Base-by-base conservation (phyloP, 2,797 vertebrate species). In the Xenentodon cancila region DNA sequence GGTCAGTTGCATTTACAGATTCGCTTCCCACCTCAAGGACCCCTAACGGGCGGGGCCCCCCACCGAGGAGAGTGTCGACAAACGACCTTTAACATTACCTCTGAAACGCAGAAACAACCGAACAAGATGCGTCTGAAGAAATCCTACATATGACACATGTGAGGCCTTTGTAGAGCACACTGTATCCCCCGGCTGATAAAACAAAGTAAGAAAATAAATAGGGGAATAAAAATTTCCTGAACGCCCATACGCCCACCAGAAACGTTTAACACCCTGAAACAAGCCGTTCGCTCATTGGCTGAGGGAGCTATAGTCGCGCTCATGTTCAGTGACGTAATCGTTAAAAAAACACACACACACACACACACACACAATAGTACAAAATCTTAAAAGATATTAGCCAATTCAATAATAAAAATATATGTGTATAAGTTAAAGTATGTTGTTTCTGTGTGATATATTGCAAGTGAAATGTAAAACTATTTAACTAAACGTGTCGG, bases 21-120 rank as follows among this genome's bases (percentile, higher is more conserved):
- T 68, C 78, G 65, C 65, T 81, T 55, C 64, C 88, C 89, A 88
- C 88, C 90, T 87, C 25, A 75, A 70, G 91, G 91, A 92, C 90
- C 91, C 91, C 90, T 75, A 71, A 69, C 70, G 62, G 73, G 42
- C 79, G 73, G 48, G 87, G 69, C 84, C 91, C 92, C 91, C 90
- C 80, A 88, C 70, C 72, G 79, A 87, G 93, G 92, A 93, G 91
- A 91, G 71, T 73, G 79, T 79, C 86, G 94, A 94, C 94, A 90
- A 88, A 93, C 94, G 93, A 94, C 93, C 70, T 71, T 15, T 9
- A 19, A 56, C 46, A 79, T 74, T 47, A 53, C 61, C 56, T 46
- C n/a, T 18, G 27, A 71, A 74, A 54, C 32, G 12, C 46, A 40
- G 3, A 40, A 1, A 13, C 59, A 0, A 7, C 22, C 6, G 6